Evolutionary conservation across 1,140 invertebrate genomes (phyloP).

Genomic region (Plodia interpunctella): DNA sequence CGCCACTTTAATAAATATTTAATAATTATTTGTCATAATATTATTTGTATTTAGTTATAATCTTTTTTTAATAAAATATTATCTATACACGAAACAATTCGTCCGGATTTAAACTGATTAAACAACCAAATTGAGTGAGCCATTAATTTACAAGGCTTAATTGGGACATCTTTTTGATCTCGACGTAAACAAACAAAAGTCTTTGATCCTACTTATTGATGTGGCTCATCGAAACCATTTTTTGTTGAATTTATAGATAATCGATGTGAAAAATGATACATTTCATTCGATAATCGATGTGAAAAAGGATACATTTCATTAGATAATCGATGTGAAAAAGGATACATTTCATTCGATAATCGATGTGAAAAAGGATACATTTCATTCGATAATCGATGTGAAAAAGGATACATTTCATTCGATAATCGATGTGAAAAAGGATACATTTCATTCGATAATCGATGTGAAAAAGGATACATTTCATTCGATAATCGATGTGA

Average conservation of each 20-base stretch:
- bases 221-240: background rate
- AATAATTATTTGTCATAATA: no score
- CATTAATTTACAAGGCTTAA: background rate
- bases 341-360: no score
- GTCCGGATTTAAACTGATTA: background rate
- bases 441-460: no score
- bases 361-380: no score
- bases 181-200: background rate
- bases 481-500: no score
- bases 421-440: no score
- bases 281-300: background rate
- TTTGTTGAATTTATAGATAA: background rate
- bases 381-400: no score
- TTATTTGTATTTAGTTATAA: background rate
- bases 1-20: no score
- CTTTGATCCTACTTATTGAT: constrained; percentile 1
- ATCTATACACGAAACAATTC: no score
- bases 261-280: background rate
- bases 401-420: no score
- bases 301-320: background rate
- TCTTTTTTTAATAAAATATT: no score
- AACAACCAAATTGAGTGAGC: background rate
- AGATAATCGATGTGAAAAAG: background rate
- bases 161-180: background rate
- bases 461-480: no score